Base-by-base conservation (phyloP, 2,113 vertebrate species). In the Podocnemis expansa region DNA sequence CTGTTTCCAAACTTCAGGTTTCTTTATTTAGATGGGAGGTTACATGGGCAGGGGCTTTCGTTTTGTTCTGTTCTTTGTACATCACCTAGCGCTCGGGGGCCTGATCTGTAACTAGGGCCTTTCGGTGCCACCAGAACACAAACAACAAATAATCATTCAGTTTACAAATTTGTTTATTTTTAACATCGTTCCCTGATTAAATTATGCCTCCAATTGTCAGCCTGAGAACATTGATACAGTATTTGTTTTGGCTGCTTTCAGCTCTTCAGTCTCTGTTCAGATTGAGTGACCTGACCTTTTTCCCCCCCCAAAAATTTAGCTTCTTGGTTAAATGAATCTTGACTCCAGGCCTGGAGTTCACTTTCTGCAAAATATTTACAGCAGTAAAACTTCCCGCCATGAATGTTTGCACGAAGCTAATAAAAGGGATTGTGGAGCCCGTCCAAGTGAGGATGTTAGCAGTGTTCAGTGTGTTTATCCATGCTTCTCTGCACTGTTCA, bases 181-280 rank as follows among this genome's bases (percentile, higher is more conserved):
- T 38, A 75, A 43, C 41, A 34, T 91, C 81, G 88, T 93, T 78
- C 27, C 1, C 29, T 86, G 78, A 87, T 93, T 96, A 80, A 91
- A 91, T 91, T 76, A 76, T 82, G 86, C 78, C 87, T 45, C 76
- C 87, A 75, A 60, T 93, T 95, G 87, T 89, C 89, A 96, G 93
- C 94, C 92, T 90, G 22, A 89, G 80, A 92, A 96, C 91, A 92
- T 96, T 95, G 88, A 73, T 82, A 83, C 90, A 96, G 95, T 0
- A 0, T 95, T 95, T 97, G 97, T 94, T 96, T 96, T 97, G 93
- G 89, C 87, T 58, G 63, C 85, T 95, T 89, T 91, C 78, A 89
- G 91, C 93, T 93, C 82, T 87, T 96, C 88, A 87, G 85, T 96
- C 82, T 76, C 95, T 95, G 92, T 95, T 94, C 88, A 87, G 89